Evolutionary conservation across 2,888 invertebrate genomes (phyloP), one percentile per base, ranked within the genome.

Genomic region (Polyploca ridens): DNA sequence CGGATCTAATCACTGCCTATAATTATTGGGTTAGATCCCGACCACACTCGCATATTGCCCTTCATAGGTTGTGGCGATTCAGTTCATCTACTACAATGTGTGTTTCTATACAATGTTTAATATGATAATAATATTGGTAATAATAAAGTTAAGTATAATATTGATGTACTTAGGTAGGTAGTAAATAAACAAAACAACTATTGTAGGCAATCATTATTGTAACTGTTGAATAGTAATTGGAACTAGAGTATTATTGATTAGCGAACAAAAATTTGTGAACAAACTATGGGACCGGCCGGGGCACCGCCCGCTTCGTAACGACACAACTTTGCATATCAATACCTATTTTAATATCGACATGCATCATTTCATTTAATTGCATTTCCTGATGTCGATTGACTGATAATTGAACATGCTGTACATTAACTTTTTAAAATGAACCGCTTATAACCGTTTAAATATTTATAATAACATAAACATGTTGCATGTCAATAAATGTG

Each of bases 311-410:
- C 86, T 86, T 89, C 78, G 81, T 85, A 90, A 89, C 88, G 84
- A 86, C 76, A 68, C 79, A 76, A 85, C 88, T 93, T 93, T 91
- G 88, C 93, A 94, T 94, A 91, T 93, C 90, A 93, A 93, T 94
- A 86, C 86, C 83, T 88, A 86, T 90, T 92, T 91, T 90, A 90
- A 90, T 91, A 90, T 90, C 87, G 92, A 89, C 92, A 93, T 86
- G 93, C 91, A 90, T 90, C 93, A 91, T 91, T 93, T 87, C 84
- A 87, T 91, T 89, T 93, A 90, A 92, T 91, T 91, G 87, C 89
- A 89, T 90, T 91, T 90, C 90, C 91, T 89, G 84, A 87, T 85
- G 80, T 75, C 72, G 77, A 75, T 77, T 79, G 73, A 73, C 72
- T 76, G 81, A 82, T 87, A 85, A 64, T 67, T 46, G 46, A 27